Conservation (phyloP, 2,113 vertebrate genomes). For the Poeciliopsis retropinna region DNA sequence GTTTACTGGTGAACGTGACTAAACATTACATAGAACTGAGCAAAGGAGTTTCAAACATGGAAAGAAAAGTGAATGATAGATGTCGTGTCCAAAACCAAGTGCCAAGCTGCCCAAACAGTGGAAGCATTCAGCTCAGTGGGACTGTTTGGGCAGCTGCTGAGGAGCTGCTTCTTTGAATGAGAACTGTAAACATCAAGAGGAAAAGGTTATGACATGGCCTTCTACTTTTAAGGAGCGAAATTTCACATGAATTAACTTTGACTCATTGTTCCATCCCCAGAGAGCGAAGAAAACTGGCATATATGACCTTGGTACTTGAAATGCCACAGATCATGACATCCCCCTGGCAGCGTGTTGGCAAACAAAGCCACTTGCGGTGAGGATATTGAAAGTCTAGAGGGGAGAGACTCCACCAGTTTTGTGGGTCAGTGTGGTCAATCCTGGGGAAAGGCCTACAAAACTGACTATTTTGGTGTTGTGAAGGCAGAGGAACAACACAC, state of each 20-base stretch:
- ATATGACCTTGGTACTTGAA: slow-evolving; percentile 31
- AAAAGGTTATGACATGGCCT: slow-evolving; percentile 59
- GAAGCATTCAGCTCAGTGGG: slow-evolving; percentile 70
- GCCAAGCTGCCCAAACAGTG: slow-evolving; percentile 71
- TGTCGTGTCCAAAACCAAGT: slow-evolving; percentile 68
- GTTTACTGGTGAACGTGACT: slow-evolving; percentile 47
- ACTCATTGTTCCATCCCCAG: slow-evolving; percentile 62
- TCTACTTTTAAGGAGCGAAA: slow-evolving; percentile 50
- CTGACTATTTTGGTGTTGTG: slow-evolving; percentile 30
- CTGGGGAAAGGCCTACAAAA: slow-evolving; percentile 46
- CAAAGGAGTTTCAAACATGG: slow-evolving; percentile 56
- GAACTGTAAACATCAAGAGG: slow-evolving; percentile 71
- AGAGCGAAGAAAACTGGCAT: slow-evolving; percentile 23
- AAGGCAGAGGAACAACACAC: slow-evolving; percentile 22
- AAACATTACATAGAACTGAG: slow-evolving; percentile 41
- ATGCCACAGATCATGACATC: slow-evolving; percentile 36
- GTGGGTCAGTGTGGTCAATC: slow-evolving; percentile 54
- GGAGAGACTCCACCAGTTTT: slow-evolving; percentile 50
- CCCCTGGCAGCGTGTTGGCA: slow-evolving; percentile 43
- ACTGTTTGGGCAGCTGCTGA: slow-evolving; percentile 78
- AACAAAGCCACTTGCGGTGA: slow-evolving; percentile 39
- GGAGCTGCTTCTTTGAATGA: slow-evolving; percentile 70
- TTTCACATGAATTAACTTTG: slow-evolving; percentile 52
- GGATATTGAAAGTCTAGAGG: slow-evolving; percentile 37
- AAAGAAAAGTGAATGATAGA: slow-evolving; percentile 69